Base-by-base conservation (phyloP, 1,140 invertebrate genomes). In the Amphibalanus amphitrite region DNA sequence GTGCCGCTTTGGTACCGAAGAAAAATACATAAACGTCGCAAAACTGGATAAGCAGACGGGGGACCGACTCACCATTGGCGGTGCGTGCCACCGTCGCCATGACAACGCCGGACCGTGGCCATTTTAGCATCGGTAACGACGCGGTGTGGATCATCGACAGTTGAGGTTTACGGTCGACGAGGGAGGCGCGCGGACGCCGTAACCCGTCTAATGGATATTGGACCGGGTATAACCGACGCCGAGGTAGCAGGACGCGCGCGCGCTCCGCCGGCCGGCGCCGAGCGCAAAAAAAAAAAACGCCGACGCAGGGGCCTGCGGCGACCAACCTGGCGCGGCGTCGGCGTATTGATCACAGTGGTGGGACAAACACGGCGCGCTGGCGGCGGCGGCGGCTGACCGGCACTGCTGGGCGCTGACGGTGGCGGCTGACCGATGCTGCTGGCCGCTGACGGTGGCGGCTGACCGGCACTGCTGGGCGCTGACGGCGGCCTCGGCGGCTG, bases 71-170 rank as follows among this genome's bases (percentile, higher is more conserved):
- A 20, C 47, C 47, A 59, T 59, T 59, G 47, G 47, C 47, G 47
- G 13, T 59, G 47, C 47, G 47, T 59, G 47, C 47, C 47, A 20
- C 47, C 47, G 47, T 59, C 47, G 47, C 47, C 47, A 59, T 59
- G 47, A 20, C 47, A 59, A 59, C 47, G 47, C 47, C 47, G 47
- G 47, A 59, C 47, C 47, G 47, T 59, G 47, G 47, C 47, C 47
- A 59, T 59, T 59, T 59, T 59, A 59, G 47, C 47, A 59, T 59
- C 47, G 47, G 47, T 59, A 59, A 59, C 47, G 47, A 59, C 47
- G 10, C 47, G 47, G 23, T 20, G 47, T 59, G 47, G 47, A 59
- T 59, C 47, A 59, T 59, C 47, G 47, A 59, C 47, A 23, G 47
- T 59, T 59, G 47, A 59, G 47, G 47, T 59, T 59, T 59, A 59